phyloP scores from a whole-genome alignment of 2,888 invertebrate species.

The Pseudanteris insignis region DNA sequence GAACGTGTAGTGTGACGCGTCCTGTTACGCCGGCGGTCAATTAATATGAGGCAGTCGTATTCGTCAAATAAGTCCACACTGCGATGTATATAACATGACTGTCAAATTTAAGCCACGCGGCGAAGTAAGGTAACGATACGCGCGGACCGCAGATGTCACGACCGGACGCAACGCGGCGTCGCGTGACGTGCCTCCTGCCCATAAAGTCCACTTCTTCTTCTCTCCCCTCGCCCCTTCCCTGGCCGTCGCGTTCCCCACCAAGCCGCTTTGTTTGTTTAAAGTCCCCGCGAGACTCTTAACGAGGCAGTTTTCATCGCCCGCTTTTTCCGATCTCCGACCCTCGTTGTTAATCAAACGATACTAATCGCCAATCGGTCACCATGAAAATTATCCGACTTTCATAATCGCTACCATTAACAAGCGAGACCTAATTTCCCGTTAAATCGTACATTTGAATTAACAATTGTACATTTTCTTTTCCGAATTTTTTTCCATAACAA shows the following conservation, averaged over 20 bases:
- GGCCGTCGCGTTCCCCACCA: background rate
- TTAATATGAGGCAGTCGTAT: conserved; percentile 62
- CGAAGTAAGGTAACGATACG: conserved; percentile 10
- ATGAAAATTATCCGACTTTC: too few species aligned
- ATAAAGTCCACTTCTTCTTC: conserved; percentile 2
- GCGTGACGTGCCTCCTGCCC: conserved; percentile 6
- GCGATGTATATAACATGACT: conserved; percentile 20
- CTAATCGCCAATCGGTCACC: too few species aligned
- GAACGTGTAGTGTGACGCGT: too few species aligned
- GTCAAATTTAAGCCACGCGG: conserved; percentile 19
- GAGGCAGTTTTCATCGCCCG: conserved; percentile 5
- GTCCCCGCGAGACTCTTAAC: conserved; percentile 1
- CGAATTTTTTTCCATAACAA: too few species aligned
- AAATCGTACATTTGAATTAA: too few species aligned
- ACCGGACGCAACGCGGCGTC: conserved; percentile 23
- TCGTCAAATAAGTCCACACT: conserved; percentile 60
- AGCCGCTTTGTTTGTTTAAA: background rate
- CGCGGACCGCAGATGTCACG: conserved; percentile 19
- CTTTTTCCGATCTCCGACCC: too few species aligned
- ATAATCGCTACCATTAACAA: too few species aligned
- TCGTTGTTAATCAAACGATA: too few species aligned
- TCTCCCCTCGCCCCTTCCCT: background rate
- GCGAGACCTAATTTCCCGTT: too few species aligned
- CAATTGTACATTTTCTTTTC: too few species aligned
- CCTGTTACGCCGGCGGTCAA: conserved; percentile 62